Evolutionary conservation across 2,888 invertebrate species (phyloP), one percentile per base, ranked within the genome.

Genomic region (Beris chalybata): DNA sequence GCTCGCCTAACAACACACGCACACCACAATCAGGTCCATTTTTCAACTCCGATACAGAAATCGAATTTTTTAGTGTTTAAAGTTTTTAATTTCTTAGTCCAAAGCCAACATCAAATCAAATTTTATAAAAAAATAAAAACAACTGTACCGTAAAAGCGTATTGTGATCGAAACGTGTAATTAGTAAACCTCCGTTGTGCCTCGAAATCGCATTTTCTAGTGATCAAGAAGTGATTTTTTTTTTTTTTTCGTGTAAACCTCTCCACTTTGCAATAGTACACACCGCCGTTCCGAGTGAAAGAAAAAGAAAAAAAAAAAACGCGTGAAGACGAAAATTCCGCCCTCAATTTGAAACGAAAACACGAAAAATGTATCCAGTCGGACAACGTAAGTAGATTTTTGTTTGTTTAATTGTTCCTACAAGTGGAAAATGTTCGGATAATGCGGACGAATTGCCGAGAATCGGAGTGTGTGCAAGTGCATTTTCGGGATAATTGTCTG

Each of bases 331-430:
- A 15, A 30, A 54, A 52, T 43, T 61, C 12, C 47, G 32, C 38
- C n/a, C 6, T 12, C n/a, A 48, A 12, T 48, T 22, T 29, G 54
- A 22, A 52, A 32, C 45, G 47, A 56, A 57, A 32, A 38, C 30
- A 22, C 13, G 11, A 52, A 67, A 80, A 79, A 87, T 87, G 87
- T 86, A 85, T 83, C 87, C 87, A 77, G 86, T 86, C 79, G 87
- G 86, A 78, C 87, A 86, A 81, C 86, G 87, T 87, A 83, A 86
- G 86, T 86, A 79, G 70, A 59, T 38, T 38, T 9, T 9, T 38
- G 38, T 5, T 38, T 7, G 38, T 4, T 38, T 38, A 1, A 9
- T 22, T 4, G 38, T 38, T 38, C 22, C 22, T 22, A 22, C 38
- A 38, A 38, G 9, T 9, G 38, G 38, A 38, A 38, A 38, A 38